Evolutionary conservation across 1,140 invertebrate species (phyloP), one percentile per base, ranked within the genome.

Genomic region (Parapsyche elsis): DNA sequence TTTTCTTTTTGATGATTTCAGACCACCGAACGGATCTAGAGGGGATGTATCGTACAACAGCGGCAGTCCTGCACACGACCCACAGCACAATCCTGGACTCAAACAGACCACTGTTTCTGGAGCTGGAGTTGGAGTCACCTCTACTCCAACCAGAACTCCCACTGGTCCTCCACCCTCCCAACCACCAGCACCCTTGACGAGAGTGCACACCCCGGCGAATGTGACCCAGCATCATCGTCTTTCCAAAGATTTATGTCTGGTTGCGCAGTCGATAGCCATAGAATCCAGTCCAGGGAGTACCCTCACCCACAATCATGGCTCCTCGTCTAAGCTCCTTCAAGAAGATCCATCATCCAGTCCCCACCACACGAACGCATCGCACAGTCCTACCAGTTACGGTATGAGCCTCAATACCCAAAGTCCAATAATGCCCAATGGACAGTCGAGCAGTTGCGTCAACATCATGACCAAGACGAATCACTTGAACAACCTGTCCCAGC

Each of bases 151-250:
- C n/a, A 80, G 78, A 57, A 80, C 84, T n/a, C 81, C 85, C 7
- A 83, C 85, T 19, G n/a, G 87, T 83, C 74, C 81, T 86, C 76
- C 85, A 84, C 73, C 85, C 85, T 79, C 85, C 85, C 64, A 67
- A 67, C 76, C 82, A 21, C 80, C 74, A 53, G 83, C 84, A 26
- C 84, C 85, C 9, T 83, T 85, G 19, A 85, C 87, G 49, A 85
- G 87, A 30, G 84, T 89, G 70, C 87, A 82, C 86, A 64, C 88
- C 85, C 78, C 88, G 84, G 82, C 88, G 86, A 80, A 87, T 85
- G 82, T 88, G 84, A 74, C 87, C 85, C 82, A 84, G 85, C 79
- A 87, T 86, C 76, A 83, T 49, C 64, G 80, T 24, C 76, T 81
- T 23, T 83, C 80, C 71, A 84, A 84, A 77, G 83, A 83, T n/a